Base-by-base conservation (phyloP, 2,888 invertebrate genomes). In the Tachina fera region DNA sequence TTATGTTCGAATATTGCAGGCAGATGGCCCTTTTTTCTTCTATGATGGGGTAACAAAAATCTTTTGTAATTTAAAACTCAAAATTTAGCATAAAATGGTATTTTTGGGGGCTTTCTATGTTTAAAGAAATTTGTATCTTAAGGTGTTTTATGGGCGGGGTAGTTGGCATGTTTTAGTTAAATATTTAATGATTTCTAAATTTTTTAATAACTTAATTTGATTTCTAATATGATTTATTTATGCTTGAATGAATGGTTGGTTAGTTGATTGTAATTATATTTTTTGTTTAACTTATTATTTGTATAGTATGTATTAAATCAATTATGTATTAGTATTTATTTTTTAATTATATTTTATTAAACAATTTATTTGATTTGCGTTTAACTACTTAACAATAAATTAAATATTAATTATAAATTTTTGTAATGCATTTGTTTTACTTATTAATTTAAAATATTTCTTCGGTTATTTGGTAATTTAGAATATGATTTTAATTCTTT, bases 81-180 rank as follows among this genome's bases (percentile, higher is more conserved):
- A 39, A 41, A 49, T 31, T 31, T 5, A 43, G 31, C 16, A 60
- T 22, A 9, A 11, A 8, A 65, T 53, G 11, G 49, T 31, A n/a
- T 67, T 74, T 31, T 74, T 31, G 31, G n/a, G 8, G n/a, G 10
- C 14, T 63, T 56, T 68, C 3, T 65, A 47, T 39, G 31, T 81
- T 78, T 16, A 45, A 65, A 65, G 81, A 76, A 72, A 71, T 84
- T 87, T 84, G 84, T 87, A 87, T 84, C 78, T 75, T 78, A 81
- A 84, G 86, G 86, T 86, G 86, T 86, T 85, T 84, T 76, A 51
- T 85, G 86, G 86, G 83, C 83, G 86, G 84, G 86, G 84, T 77
- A 78, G 68, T 81, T 76, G 86, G 86, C 77, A 77, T 83, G 65
- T 76, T 77, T 76, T 63, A 58, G 19, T 78, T 82, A 68, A 31